A percentile compares a stretch with the other conserved stretches of the same genome.
phyloP scores from a whole-genome alignment of 2,797 vertebrate species.

The Muscicapa striata region DNA sequence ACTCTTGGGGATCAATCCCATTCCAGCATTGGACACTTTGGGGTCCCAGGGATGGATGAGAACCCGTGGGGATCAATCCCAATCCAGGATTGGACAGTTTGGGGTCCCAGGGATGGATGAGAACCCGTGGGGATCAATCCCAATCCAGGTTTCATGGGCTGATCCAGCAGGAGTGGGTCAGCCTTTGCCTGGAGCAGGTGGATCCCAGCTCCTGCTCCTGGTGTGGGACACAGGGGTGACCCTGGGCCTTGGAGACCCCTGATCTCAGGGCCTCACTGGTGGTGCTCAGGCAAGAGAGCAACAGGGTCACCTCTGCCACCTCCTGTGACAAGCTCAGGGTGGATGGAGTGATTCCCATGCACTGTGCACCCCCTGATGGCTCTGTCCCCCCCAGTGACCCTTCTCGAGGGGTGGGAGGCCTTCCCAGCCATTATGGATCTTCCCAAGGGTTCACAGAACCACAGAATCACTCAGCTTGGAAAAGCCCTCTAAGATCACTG shows the following conservation, averaged over 20 bases:
- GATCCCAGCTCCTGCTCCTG: not conserved
- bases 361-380: not conserved
- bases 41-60: too few relatives aligned
- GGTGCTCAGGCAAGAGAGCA: not conserved
- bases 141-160: not conserved
- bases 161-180: not conserved
- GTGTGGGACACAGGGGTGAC: not conserved
- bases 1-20: too few relatives aligned
- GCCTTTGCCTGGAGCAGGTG: not conserved
- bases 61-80: too few relatives aligned
- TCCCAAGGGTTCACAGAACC: accelerated
- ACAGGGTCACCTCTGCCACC: not conserved
- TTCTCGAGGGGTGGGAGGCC: not conserved
- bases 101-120: too few relatives aligned
- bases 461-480: not conserved
- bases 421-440: accelerated
- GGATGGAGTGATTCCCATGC: not conserved
- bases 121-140: not conserved
- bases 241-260: not conserved
- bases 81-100: too few relatives aligned
- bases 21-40: too few relatives aligned
- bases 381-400: not conserved
- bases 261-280: accelerated
- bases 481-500: accelerated
- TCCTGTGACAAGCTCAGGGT: not conserved